Evolutionary conservation across 2,113 vertebrate genomes (phyloP), one percentile per base, ranked within the genome.

Genomic region (Riparia riparia): DNA sequence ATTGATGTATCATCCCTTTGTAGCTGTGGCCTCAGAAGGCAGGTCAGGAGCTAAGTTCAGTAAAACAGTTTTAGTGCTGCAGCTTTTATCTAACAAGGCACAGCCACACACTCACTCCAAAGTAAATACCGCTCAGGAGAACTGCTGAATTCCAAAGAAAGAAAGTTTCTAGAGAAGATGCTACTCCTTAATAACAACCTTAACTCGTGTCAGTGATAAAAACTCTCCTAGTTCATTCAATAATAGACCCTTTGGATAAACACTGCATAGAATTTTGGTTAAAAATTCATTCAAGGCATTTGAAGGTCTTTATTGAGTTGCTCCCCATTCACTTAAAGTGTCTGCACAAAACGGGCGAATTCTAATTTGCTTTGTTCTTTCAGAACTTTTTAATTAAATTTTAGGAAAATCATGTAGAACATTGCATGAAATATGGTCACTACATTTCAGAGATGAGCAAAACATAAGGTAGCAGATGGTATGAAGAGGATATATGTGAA

Each of bases 11-110:
- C 89, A 56, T 96, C 93, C 89, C 95, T 96, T 96, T 97, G 96
- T 90, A 95, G 95, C 42, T 60, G 29, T 20, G 94, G 93, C 94
- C 94, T 92, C 65, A 34, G 60, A 86, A 97, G 96, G 91, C 39
- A 95, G 91, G 94, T 95, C 96, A 96, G 96, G 74, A 95, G 89
- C 91, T 92, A 66, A 96, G 94, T 96, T 95, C 94, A 92, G 89
- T 51, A 45, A n/a, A 90, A 86, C 76, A 78, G 86, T 88, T 89
- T 88, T 56, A 93, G 88, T n/a, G 29, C 64, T 42, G 26, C 56
- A 73, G 94, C 95, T 97, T 96, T 96, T 90, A 92, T 90, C 93
- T 92, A 86, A 47, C 69, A 19, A 86, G 90, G 72, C 89, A 81
- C 70, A 93, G 88, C 82, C 74, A 90, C 82, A 68, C 86, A 45